Percentiles rank a stretch among this genome's conserved stretches.
phyloP scores from a whole-genome alignment of 2,797 vertebrate genomes.

The Scyliorhinus canicula region DNA sequence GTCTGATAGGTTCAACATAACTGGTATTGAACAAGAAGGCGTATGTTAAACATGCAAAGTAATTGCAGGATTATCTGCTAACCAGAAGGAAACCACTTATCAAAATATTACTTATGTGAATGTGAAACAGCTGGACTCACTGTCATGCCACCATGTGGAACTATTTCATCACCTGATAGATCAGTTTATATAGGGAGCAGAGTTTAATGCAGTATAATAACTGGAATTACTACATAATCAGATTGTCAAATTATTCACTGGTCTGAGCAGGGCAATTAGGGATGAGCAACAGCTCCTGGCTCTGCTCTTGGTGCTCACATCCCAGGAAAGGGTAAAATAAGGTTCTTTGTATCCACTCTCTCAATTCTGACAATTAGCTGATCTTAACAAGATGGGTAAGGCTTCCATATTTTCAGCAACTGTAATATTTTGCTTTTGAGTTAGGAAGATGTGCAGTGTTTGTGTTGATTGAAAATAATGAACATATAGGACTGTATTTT shows the following conservation, averaged over 20 bases:
- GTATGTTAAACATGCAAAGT: neutral
- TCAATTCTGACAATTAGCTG: neutral
- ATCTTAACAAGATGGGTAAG: neutral
- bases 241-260: neutral
- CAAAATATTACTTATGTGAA: neutral
- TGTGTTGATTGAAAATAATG: neutral
- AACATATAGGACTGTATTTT: neutral
- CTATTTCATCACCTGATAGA: neutral
- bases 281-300: too few species aligned
- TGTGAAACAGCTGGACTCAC: neutral
- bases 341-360: neutral
- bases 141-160: neutral
- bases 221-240: constrained; percentile 6
- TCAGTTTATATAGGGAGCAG: neutral
- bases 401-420: too few species aligned
- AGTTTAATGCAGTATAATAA: neutral
- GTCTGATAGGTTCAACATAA: neutral
- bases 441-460: neutral
- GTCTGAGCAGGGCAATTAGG: neutral
- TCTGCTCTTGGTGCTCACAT: too few species aligned
- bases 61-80: constrained; percentile 23
- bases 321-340: neutral
- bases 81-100: neutral
- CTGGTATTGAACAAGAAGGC: neutral
- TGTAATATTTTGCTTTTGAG: too few species aligned